Evolutionary conservation across 2,113 vertebrate genomes (phyloP), one percentile per base, ranked within the genome.

Genomic region (Spheniscus mendiculus): DNA sequence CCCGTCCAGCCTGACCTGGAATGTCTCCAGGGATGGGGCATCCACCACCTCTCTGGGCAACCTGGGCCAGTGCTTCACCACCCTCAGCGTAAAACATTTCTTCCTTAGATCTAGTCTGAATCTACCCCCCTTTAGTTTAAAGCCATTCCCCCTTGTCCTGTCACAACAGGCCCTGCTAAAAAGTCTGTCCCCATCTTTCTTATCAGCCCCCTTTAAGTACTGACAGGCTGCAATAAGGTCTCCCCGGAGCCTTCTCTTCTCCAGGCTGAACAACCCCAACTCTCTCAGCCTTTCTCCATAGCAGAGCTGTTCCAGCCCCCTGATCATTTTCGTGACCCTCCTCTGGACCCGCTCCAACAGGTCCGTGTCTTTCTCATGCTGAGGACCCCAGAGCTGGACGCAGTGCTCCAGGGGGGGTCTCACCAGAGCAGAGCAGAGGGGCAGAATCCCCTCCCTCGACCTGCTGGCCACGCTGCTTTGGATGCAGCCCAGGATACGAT

Each of bases 61-160:
- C 65, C 80, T 59, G 65, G 7, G 42, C 27, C 53, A 70, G 53
- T 10, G 42, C 2, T 10, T 74, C 59, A 62, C 19, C 59, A 19
- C 40, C 49, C 49, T 38, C 58, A 16, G 6, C 0, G 0, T 34
- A 6, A 56, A 34, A 10, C 1, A 16, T 15, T n/a, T 30, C 47
- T n/a, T 11, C 36, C 20, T 44, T 5, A 8, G 2, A 21, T 23
- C 82, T 5, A 3, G 7, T 7, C 38, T 62, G 1, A 15, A 15
- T 23, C 67, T 19, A 15, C 25, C 44, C 52, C 56, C 15, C 14
- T 26, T 11, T 7, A 65, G 59, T 21, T n/a, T 40, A 11, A 34
- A 45, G 2, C 78, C 30, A 7, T 15, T 5, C 5, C 47, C 77
- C 45, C 29, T 42, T 25, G 21, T 14, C 27, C 58, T 79, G 11